Evolutionary conservation across 2,113 vertebrate genomes (phyloP).

Genomic region (Rousettus leschenaultii): DNA sequence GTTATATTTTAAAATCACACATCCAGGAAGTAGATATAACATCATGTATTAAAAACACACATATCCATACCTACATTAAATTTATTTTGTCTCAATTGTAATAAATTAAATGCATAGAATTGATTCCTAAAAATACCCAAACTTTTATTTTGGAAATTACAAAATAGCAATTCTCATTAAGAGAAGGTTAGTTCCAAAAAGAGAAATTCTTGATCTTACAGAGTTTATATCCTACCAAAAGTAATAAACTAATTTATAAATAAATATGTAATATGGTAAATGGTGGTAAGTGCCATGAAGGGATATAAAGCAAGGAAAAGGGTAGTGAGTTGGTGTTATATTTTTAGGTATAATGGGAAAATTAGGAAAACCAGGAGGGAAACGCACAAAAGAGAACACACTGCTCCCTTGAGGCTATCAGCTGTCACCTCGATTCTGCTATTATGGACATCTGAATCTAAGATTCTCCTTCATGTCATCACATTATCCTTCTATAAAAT

Average conservation of each 20-base stretch:
- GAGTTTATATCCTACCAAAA: not conserved
- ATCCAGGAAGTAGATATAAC: not conserved
- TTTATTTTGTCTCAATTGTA: not conserved
- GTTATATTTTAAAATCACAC: not conserved
- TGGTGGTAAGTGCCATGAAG: not conserved
- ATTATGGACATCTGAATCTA: not conserved
- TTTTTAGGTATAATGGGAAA: not conserved
- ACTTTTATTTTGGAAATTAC: not conserved
- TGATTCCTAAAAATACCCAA: not conserved
- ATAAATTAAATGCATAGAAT: not conserved
- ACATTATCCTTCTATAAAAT: not conserved
- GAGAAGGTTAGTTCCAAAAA: not conserved
- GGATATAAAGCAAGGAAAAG: not conserved
- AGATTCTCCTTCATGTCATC: not conserved
- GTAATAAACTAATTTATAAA: not conserved
- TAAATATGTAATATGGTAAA: not conserved
- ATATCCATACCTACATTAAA: not conserved
- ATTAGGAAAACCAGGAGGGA: not conserved
- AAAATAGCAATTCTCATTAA: not conserved
- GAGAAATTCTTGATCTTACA: not conserved
- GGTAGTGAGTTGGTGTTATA: rapidly evolving
- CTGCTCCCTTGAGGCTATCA: not conserved
- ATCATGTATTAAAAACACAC: not conserved
- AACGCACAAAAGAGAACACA: not conserved
- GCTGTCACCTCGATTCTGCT: not conserved